phyloP scores from a whole-genome alignment of 2,113 vertebrate genomes.

The Gavialis gangeticus region DNA sequence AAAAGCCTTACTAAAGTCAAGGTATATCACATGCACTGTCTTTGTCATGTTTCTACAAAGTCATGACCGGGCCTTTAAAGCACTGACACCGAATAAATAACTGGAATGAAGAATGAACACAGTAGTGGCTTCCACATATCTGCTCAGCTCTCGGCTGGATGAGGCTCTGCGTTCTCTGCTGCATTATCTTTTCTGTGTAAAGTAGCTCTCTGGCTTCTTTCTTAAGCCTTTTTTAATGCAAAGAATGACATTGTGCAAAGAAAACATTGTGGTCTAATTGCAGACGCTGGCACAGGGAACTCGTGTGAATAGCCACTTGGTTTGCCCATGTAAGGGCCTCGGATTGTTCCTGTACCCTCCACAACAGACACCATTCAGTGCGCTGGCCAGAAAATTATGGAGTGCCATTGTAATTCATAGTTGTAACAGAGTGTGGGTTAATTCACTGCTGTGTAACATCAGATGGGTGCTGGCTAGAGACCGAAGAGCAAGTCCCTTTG shows the following conservation, averaged over 20 bases:
- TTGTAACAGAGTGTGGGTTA: not conserved
- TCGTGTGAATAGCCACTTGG: not conserved
- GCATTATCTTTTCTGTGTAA: not conserved
- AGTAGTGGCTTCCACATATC: constrained; percentile 15
- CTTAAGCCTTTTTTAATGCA: not conserved
- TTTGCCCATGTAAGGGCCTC: not conserved
- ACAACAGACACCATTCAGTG: not conserved
- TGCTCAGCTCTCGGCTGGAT: not conserved
- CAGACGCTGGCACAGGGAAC: rapidly evolving
- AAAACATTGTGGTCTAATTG: not conserved
- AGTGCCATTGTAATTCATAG: not conserved
- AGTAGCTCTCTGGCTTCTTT: constrained; percentile 5
- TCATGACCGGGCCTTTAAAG: not conserved
- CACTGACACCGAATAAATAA: constrained; percentile 27
- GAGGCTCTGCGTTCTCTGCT: rapidly evolving
- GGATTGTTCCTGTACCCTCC: not conserved
- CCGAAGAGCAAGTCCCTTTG: not conserved
- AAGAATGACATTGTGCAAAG: not conserved
- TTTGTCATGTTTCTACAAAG: not conserved
- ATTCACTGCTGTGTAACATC: not conserved
- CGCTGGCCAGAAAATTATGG: rapidly evolving
- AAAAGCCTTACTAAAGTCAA: rapidly evolving
- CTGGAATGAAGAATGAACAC: constrained; percentile 11
- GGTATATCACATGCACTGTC: not conserved
- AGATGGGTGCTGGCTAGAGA: not conserved